These are phyloP conservation scores for Garra rufa DNA, from an alignment of 2,113 vertebrate genomes.

Conservation along the genomic window DNA sequence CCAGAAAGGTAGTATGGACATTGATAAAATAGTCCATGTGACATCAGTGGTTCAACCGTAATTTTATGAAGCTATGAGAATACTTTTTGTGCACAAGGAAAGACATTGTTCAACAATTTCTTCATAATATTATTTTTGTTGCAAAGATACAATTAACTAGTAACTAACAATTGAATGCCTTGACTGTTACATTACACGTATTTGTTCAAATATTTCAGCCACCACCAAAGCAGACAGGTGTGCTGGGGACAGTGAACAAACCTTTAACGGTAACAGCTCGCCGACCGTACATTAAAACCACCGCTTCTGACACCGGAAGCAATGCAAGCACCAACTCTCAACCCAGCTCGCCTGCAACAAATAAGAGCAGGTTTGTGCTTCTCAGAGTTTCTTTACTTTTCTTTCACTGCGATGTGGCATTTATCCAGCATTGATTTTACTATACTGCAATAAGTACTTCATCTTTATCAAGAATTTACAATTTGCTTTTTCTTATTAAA, in stretches of 20 bases:
- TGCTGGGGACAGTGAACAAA: conserved; percentile 94
- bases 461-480: neutral
- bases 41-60: too few species aligned
- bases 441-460: neutral
- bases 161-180: neutral
- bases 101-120: too few species aligned
- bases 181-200: neutral
- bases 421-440: neutral
- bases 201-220: conserved; percentile 19
- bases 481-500: conserved; percentile 3
- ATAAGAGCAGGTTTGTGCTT: conserved; percentile 85
- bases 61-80: too few species aligned
- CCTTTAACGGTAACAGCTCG: conserved; percentile 91
- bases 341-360: conserved; percentile 82
- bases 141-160: neutral
- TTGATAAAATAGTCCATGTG: too few species aligned
- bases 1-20: too few species aligned
- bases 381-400: neutral
- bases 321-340: conserved; percentile 88
- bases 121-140: too few species aligned
- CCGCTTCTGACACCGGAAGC: conserved; percentile 83
- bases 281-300: conserved; percentile 86
- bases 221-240: conserved; percentile 90
- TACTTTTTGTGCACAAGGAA: too few species aligned
- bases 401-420: neutral